Percentiles rank a stretch among this genome's conserved stretches.
Evolutionary conservation across 2,113 vertebrate genomes (phyloP).

Genomic region (Gobiocypris rarus): DNA sequence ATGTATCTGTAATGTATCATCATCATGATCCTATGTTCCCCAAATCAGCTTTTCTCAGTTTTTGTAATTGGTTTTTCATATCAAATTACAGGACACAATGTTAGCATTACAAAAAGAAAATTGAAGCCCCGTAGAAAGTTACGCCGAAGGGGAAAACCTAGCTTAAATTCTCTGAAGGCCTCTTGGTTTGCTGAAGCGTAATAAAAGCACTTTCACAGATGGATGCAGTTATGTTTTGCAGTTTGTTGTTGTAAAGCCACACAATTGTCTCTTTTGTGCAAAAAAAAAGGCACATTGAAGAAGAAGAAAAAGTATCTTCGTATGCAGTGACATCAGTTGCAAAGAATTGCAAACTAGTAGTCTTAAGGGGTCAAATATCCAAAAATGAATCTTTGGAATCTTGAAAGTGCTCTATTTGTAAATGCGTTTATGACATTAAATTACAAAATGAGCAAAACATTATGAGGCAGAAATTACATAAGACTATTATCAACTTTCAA

Average conservation of each 20-base stretch:
- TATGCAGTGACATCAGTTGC: conserved; percentile 62
- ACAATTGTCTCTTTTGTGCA: conserved; percentile 61
- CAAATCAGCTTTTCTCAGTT: background rate
- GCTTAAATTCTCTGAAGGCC: conserved; percentile 62
- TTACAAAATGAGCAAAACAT: conserved; percentile 25
- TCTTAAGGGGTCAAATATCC: conserved; percentile 34
- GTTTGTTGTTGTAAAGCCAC: conserved; percentile 56
- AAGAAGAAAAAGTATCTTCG: conserved; percentile 41
- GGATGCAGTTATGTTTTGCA: conserved; percentile 59
- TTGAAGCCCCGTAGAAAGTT: background rate
- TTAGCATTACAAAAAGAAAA: background rate
- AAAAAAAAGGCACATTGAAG: conserved; percentile 75
- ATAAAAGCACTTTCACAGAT: conserved; percentile 66
- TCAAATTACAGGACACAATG: background rate
- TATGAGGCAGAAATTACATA: background rate
- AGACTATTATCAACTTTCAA: background rate
- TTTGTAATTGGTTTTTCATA: background rate
- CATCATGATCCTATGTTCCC: background rate
- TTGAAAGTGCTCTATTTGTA: conserved; percentile 48
- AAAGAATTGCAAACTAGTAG: conserved; percentile 59
- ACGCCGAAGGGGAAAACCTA: background rate
- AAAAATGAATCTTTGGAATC: conserved; percentile 66
- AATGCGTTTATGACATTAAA: background rate
- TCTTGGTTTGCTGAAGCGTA: conserved; percentile 63
- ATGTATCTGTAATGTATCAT: background rate